Evolutionary conservation across 2,888 invertebrate genomes (phyloP).

Genomic region (Miltochrista miniata): DNA sequence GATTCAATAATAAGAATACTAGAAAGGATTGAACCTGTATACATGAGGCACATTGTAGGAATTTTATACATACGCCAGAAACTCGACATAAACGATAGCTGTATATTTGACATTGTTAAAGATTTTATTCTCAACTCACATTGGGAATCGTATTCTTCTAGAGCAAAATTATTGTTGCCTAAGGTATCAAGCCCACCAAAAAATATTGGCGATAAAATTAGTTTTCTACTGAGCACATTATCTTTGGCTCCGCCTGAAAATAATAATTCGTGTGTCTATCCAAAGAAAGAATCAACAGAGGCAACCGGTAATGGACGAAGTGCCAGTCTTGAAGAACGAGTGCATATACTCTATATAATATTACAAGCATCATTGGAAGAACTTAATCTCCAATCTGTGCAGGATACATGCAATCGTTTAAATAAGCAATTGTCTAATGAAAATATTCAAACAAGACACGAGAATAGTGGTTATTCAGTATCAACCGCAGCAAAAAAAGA

Average conservation of each 20-base stretch:
- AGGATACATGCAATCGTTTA: slow-evolving; percentile 45
- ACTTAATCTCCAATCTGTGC: slow-evolving; percentile 56
- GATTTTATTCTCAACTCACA: slow-evolving; percentile 47
- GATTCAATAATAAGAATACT: slow-evolving; percentile 56
- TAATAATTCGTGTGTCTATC: slow-evolving; percentile 28
- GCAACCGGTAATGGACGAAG: slow-evolving; percentile 7
- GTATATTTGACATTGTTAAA: slow-evolving; percentile 54
- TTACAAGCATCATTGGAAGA: slow-evolving; percentile 66
- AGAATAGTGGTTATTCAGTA: not conserved
- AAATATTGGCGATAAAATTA: slow-evolving; percentile 42
- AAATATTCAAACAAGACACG: not conserved
- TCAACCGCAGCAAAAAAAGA: not conserved
- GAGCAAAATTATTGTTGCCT: slow-evolving; percentile 35
- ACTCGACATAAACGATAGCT: slow-evolving; percentile 44
- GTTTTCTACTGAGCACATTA: slow-evolving; percentile 44
- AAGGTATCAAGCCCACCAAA: slow-evolving; percentile 37
- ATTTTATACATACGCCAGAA: slow-evolving; percentile 48
- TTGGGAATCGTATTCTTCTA: slow-evolving; percentile 48
- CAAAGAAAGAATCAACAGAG: slow-evolving; percentile 38
- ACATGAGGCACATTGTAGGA: slow-evolving; percentile 61
- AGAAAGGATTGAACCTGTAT: slow-evolving; percentile 62
- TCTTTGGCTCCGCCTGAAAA: too few relatives aligned
- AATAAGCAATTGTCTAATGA: not conserved
- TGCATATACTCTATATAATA: slow-evolving; percentile 55
- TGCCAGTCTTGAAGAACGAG: slow-evolving; percentile 44